A percentile compares a stretch with the other conserved stretches of the same genome.
Evolutionary conservation across 92 coral and sea anemone genomes (phyloP).

Genomic region (Siderastrea siderea): DNA sequence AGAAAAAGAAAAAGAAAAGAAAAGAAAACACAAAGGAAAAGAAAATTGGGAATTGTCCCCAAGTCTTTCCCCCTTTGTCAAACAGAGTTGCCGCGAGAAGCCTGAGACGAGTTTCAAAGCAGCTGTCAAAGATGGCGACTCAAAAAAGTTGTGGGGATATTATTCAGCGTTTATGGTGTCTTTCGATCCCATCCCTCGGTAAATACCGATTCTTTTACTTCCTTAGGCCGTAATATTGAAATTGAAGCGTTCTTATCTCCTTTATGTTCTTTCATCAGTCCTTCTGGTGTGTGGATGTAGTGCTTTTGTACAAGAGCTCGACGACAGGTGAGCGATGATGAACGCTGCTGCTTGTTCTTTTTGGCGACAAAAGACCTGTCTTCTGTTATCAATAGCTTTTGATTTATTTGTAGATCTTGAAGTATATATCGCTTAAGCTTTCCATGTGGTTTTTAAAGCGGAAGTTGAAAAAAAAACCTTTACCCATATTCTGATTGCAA

Average conservation of each 20-base stretch:
- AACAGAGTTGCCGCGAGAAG: neutral
- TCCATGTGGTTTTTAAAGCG: neutral
- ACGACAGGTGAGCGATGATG: conserved; percentile 40
- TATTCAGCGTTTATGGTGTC: conserved; percentile 1
- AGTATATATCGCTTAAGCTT: neutral
- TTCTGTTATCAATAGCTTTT: neutral
- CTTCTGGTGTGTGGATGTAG: conserved; percentile 17
- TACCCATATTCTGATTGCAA: neutral
- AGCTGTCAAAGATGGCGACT: conserved; percentile 47
- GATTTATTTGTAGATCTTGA: neutral
- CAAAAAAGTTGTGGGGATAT: neutral
- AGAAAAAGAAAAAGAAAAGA: too few species aligned
- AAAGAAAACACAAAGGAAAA: too few species aligned
- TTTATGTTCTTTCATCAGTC: neutral
- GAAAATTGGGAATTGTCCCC: too few species aligned
- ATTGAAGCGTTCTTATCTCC: neutral
- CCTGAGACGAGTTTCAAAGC: conserved; percentile 19
- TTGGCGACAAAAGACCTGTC: neutral
- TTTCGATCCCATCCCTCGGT: conserved; percentile 19
- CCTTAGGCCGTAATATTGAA: neutral
- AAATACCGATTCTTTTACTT: neutral
- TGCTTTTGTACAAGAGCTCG: conserved; percentile 64
- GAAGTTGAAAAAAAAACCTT: neutral
- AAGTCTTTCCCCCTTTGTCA: too few species aligned
- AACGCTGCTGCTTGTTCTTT: neutral